These are phyloP conservation scores for Silurus meridionalis DNA, from an alignment of 2,113 vertebrate species.

Conservation along the genomic window DNA sequence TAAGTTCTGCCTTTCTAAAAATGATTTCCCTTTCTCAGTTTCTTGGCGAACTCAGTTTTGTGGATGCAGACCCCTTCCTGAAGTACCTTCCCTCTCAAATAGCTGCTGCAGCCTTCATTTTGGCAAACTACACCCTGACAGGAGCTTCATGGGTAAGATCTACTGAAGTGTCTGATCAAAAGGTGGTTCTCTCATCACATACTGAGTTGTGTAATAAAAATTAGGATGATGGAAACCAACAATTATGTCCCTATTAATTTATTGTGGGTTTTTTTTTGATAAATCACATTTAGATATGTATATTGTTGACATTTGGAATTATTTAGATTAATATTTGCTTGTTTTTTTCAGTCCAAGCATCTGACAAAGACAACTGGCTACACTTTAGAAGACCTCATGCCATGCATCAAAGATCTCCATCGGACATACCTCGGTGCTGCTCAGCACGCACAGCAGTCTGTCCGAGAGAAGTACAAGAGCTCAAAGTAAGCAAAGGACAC, in stretches of 20 bases:
- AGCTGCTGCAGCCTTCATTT: slow-evolving; percentile 84
- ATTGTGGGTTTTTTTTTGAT: too few species aligned
- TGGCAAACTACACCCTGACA: slow-evolving; percentile 82
- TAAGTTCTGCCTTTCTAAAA: too few species aligned
- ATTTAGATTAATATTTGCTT: background rate
- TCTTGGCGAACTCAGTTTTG: slow-evolving; percentile 88
- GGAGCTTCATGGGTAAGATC: slow-evolving; percentile 85
- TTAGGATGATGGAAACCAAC: too few species aligned
- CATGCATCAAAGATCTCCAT: slow-evolving; percentile 88
- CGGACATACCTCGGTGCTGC: slow-evolving; percentile 82
- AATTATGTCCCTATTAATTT: too few species aligned
- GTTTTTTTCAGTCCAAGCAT: slow-evolving; percentile 75
- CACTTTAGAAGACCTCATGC: slow-evolving; percentile 82
- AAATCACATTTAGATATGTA: background rate
- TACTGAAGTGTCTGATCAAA: background rate
- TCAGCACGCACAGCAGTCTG: slow-evolving; percentile 90
- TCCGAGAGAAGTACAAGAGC: slow-evolving; percentile 92
- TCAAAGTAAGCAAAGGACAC: slow-evolving; percentile 78
- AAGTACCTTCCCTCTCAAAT: slow-evolving; percentile 91
- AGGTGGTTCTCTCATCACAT: too few species aligned
- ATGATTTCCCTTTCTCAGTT: slow-evolving; percentile 74
- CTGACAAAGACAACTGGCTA: slow-evolving; percentile 82
- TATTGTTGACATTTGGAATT: background rate
- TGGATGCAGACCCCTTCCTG: slow-evolving; percentile 91
- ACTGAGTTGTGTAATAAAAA: too few species aligned